Percentiles rank a stretch among this genome's conserved stretches.
phyloP scores from a whole-genome alignment of 2,888 invertebrate species.

The Leptinotarsa tumamoca region DNA sequence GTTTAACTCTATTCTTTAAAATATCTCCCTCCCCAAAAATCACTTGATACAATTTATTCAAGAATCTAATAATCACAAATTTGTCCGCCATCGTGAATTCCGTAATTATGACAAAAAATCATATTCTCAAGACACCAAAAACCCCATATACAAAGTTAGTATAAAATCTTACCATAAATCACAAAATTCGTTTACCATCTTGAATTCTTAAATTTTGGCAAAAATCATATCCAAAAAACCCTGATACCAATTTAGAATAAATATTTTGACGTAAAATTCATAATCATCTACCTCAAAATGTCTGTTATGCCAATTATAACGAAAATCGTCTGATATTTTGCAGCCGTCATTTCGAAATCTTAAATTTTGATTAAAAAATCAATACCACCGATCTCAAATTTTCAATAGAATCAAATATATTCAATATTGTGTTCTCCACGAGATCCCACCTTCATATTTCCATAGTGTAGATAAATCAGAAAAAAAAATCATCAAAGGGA shows the following conservation, averaged over 20 bases:
- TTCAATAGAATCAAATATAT: constrained; percentile 5
- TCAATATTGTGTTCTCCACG: constrained; percentile 6
- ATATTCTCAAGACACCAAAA: constrained; percentile 4
- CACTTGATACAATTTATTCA: not conserved
- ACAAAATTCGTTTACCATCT: not conserved
- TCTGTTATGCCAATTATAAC: constrained; percentile 2
- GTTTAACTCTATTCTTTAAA: constrained; percentile 9
- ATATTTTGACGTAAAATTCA: constrained; percentile 9
- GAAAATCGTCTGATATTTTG: constrained; percentile 1
- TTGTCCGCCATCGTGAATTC: constrained; percentile 1
- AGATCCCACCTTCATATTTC: constrained; percentile 12
- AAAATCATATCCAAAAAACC: not conserved
- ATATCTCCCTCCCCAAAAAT: not conserved
- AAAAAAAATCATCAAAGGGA: not conserved
- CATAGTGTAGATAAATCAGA: constrained; percentile 3
- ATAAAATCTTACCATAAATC: not conserved
- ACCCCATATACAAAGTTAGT: not conserved
- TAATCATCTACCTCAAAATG: constrained; percentile 10
- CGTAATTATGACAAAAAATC: not conserved
- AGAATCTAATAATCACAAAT: constrained; percentile 11
- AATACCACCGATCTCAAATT: constrained; percentile 12
- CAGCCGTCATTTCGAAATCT: constrained; percentile 7
- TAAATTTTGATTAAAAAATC: constrained; percentile 4
- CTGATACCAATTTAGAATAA: not conserved
- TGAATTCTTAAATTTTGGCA: not conserved